Base-by-base conservation (phyloP, 2,113 vertebrate genomes). In the Addax nasomaculatus region DNA sequence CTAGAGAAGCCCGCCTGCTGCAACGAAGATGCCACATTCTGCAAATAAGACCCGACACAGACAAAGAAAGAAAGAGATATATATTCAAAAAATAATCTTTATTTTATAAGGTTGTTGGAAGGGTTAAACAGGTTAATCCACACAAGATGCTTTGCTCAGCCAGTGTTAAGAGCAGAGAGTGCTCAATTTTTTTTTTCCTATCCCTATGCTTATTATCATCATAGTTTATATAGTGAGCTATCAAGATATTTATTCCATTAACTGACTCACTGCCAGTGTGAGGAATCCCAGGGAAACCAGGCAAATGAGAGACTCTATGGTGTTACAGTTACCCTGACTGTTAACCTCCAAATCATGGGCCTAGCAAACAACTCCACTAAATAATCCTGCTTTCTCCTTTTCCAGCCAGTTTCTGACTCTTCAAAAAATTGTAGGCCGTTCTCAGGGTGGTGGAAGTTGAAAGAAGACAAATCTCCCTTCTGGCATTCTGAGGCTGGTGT, bases 401-500 rank as follows among this genome's bases (percentile, higher is more conserved):
- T 36, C 36, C 16, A 79, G 79, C 27, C 55, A 84, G 93, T 93
- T 95, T 84, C 21, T 87, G 83, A 60, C 30, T 73, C 81, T 95
- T 96, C 6, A 53, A 85, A 90, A 57, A 84, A 70, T 49, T 87
- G 8, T 60, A 80, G 36, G 80, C 10, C 17, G 13, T 89, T 88
- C 67, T 95, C 64, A 88, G 86, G 85, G 73, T 67, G 90, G 76
- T 27, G 51, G 60, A 93, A 84, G 47, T 39, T 84, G 70, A 96
- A 95, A 90, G 51, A 30, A 84, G 47, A 80, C 39, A 92, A 84
- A 67, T 62, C 57, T 95, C 93, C n/a, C 70, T 96, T 87, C 93
- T 76, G 73, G 70, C 92, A 81, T 83, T 85, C 78, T 80, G 83
- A 83, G 60, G 90, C 58, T 91, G 60, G 53, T 93, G 43, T 86